Conservation (phyloP, 2,888 invertebrate species). For the Coremacera marginata region DNA sequence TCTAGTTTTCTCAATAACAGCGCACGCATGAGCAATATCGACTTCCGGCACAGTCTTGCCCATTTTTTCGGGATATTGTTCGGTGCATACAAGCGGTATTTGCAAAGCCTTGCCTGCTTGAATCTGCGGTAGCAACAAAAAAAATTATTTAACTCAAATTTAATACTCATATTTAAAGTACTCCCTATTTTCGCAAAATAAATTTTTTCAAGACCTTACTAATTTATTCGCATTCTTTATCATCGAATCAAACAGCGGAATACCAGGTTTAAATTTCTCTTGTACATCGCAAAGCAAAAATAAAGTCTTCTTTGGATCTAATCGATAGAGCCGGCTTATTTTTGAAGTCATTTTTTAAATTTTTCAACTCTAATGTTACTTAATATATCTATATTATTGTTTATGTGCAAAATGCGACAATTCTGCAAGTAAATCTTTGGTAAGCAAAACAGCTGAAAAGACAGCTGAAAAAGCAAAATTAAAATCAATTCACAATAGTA, state of each 20-base stretch:
- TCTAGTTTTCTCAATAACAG: conserved; percentile 78
- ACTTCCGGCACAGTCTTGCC: conserved; percentile 80
- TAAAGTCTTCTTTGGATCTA: conserved; percentile 74
- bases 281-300: conserved; percentile 88
- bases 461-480: too few species aligned
- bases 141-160: too few species aligned
- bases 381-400: background rate
- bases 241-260: conserved; percentile 81
- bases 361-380: background rate
- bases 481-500: too few species aligned
- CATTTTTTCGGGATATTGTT: conserved; percentile 80
- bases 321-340: conserved; percentile 54
- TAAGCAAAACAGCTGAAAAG: too few species aligned
- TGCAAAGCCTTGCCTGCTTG: conserved; percentile 76
- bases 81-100: conserved; percentile 78
- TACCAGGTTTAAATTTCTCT: conserved; percentile 80
- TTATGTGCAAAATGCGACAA: background rate
- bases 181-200: too few species aligned
- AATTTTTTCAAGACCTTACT: conserved; percentile 68
- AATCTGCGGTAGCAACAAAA: conserved; percentile 69
- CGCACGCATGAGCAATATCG: conserved; percentile 73
- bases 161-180: too few species aligned
- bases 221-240: conserved; percentile 78
- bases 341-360: conserved; percentile 1
- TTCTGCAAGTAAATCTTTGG: too few species aligned